These are phyloP conservation scores for Venusia cambrica DNA, from an alignment of 2,888 invertebrate species.

Conservation along the genomic window DNA sequence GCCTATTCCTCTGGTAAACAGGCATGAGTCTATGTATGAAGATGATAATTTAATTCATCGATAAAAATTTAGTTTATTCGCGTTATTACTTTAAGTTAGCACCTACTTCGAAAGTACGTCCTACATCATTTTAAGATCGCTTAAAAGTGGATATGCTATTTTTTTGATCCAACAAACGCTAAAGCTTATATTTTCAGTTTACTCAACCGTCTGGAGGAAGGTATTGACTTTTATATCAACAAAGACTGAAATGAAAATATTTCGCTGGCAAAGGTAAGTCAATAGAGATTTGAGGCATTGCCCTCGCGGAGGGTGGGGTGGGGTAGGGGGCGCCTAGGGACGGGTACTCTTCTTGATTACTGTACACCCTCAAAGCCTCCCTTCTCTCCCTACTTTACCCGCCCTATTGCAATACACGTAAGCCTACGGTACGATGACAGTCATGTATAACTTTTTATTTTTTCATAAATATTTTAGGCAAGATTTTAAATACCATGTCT, in stretches of 20 bases:
- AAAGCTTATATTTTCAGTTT: constrained; percentile 24
- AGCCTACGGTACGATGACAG: constrained; percentile 60
- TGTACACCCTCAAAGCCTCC: constrained; percentile 55
- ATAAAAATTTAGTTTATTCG: no score
- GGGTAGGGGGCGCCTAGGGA: constrained; percentile 66
- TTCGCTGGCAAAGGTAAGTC: constrained; percentile 69
- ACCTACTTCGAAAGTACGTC: no score
- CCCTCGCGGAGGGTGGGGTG: constrained; percentile 51
- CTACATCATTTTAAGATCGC: no score
- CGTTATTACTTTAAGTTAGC: no score
- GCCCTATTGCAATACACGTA: constrained; percentile 58
- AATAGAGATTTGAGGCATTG: constrained; percentile 78
- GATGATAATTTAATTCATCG: no score
- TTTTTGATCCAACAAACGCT: constrained; percentile 8
- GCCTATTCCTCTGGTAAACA: no score
- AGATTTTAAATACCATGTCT: no score
- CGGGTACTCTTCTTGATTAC: constrained; percentile 82
- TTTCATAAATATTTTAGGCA: constrained; percentile 37
- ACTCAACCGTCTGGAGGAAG: constrained; percentile 33
- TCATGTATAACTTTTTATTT: constrained; percentile 46
- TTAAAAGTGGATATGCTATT: no score
- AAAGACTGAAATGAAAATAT: constrained; percentile 67
- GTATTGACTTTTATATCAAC: constrained; percentile 64
- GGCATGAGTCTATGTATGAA: no score
- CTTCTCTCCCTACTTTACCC: constrained; percentile 42